Base-by-base conservation (phyloP, 2,888 invertebrate genomes). In the Diloba caeruleocephala region DNA sequence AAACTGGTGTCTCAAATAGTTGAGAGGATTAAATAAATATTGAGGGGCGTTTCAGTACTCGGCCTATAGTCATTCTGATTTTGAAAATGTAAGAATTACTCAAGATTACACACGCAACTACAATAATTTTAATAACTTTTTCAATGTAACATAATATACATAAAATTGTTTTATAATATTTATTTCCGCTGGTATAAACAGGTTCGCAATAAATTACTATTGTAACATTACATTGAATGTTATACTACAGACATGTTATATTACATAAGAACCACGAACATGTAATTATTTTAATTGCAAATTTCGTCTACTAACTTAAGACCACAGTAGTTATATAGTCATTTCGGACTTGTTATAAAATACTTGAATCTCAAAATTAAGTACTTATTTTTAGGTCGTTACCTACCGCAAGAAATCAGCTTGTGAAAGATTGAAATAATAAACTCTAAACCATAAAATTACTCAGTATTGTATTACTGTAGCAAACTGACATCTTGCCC, bases 251-350 rank as follows among this genome's bases (percentile, higher is more conserved):
- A 45, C 43, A n/a, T n/a, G n/a, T n/a, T 34, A 43, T 39, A 46
- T 51, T 51, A 71, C 38, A 53, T 55, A 66, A 63, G 54, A 55
- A 49, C 25, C 52, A 67, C 45, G 42, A 66, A 56, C 62, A 57
- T 72, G 59, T 68, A 68, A 76, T 76, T 74, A 76, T 63, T 56
- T 57, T 69, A 74, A 76, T 76, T 78, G 75, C 62, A 74, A 70
- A 70, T 74, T 57, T 68, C 56, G 60, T 67, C 68, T 78, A 78
- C 72, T 36, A 50, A 46, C 42, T 31, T 45, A 46, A 56, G 63
- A 69, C 63, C 64, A 65, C 64, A 57, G 65, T 60, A 45, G 60
- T 49, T 60, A 42, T 53, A 51, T 32, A 50, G 42, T 34, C 23
- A 44, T 56, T 68, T 48, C 56, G 34, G 51, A 36, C 56, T 58